These are phyloP conservation scores for Neosalanx taihuensis DNA, from an alignment of 2,797 vertebrate genomes.

Conservation along the genomic window DNA sequence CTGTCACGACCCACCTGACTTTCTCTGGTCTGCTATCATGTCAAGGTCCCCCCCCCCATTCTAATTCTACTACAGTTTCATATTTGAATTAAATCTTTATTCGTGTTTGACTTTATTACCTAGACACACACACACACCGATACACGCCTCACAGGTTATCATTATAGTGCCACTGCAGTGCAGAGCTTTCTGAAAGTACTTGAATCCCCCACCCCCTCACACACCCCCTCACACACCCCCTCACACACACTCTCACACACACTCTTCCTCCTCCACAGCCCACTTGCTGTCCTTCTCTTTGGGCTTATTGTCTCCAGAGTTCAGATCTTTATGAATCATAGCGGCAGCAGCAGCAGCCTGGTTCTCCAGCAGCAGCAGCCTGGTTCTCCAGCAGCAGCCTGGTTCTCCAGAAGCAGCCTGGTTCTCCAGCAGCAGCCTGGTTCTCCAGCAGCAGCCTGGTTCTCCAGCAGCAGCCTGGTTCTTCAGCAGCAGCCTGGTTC, in stretches of 20 bases:
- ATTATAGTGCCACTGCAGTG: constrained; percentile 10
- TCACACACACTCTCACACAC: too few species aligned
- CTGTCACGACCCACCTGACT: constrained; percentile 22
- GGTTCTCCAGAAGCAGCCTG: too few species aligned
- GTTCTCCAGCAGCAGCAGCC: too few species aligned
- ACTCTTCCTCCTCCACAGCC: constrained; percentile 33
- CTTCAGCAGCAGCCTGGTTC: too few species aligned
- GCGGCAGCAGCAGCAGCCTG: too few species aligned
- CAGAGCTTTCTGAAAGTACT: constrained; percentile 16
- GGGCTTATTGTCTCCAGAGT: background rate
- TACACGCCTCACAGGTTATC: constrained; percentile 15
- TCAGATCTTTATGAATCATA: constrained; percentile 55
- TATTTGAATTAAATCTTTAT: too few species aligned
- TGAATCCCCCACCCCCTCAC: background rate
- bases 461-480: too few species aligned
- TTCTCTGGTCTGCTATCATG: background rate
- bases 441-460: too few species aligned
- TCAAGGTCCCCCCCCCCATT: background rate
- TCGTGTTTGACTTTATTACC: too few species aligned
- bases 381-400: too few species aligned
- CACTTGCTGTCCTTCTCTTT: constrained; percentile 37
- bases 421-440: too few species aligned
- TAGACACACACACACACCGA: constrained; percentile 8
- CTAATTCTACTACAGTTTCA: background rate
- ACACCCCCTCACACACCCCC: too few species aligned